Evolutionary conservation across 2,888 invertebrate genomes (phyloP).

Genomic region (Timandra comae): DNA sequence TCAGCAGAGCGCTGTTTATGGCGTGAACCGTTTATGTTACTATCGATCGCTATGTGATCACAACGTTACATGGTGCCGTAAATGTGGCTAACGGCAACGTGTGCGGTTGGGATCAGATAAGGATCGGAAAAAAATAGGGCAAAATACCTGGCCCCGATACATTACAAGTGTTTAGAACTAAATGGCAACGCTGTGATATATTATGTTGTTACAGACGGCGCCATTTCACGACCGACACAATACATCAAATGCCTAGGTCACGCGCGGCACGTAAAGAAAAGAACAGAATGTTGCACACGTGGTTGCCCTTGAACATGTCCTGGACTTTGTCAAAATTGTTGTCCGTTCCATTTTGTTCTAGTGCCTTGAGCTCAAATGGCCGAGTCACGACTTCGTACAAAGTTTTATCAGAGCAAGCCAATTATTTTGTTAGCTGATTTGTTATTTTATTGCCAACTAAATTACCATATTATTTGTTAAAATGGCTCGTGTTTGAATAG

Average conservation of each 20-base stretch:
- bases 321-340: slow-evolving; percentile 51
- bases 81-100: slow-evolving; percentile 25
- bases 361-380: slow-evolving; percentile 53
- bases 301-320: slow-evolving; percentile 52
- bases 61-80: slow-evolving; percentile 13
- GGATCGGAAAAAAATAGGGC: slow-evolving; percentile 30
- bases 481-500: slow-evolving; percentile 10
- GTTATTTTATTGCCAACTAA: slow-evolving; percentile 32
- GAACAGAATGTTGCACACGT: slow-evolving; percentile 28
- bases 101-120: slow-evolving; percentile 37
- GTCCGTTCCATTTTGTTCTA: slow-evolving; percentile 38
- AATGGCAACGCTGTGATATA: slow-evolving; percentile 5
- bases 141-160: slow-evolving; percentile 14
- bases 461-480: slow-evolving; percentile 13
- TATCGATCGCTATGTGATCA: slow-evolving; percentile 18
- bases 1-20: slow-evolving; percentile 23
- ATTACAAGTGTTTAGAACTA: no score
- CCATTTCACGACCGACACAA: slow-evolving; percentile 34
- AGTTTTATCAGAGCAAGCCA: slow-evolving; percentile 36
- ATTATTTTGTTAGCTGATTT: slow-evolving; percentile 36
- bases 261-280: slow-evolving; percentile 40
- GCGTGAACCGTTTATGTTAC: slow-evolving; percentile 19
- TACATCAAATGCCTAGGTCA: slow-evolving; percentile 61
- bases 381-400: slow-evolving; percentile 55
- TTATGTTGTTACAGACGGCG: slow-evolving; percentile 19